Evolutionary conservation across 2,113 vertebrate genomes (phyloP).

Genomic region (Corythoichthys haematopterus): DNA sequence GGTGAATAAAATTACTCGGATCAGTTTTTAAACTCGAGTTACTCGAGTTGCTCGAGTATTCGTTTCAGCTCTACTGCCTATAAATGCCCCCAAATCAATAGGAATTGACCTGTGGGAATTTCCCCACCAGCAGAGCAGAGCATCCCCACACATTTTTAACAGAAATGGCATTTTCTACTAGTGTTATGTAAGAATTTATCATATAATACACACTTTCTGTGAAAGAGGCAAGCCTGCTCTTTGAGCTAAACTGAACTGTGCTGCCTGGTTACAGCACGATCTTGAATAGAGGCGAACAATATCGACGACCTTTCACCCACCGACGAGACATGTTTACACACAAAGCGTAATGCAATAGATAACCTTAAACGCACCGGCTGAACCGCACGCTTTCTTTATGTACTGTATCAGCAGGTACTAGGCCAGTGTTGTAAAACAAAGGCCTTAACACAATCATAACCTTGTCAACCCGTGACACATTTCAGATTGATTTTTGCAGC

Average conservation of each 20-base stretch:
- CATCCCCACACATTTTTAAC: too few species aligned
- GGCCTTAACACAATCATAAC: slow-evolving; percentile 17
- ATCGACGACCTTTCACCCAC: background rate
- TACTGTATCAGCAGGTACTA: background rate
- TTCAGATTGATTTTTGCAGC: slow-evolving; percentile 16
- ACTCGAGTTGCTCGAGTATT: too few species aligned
- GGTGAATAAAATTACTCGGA: too few species aligned
- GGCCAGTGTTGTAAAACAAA: slow-evolving; percentile 10
- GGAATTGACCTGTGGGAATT: too few species aligned
- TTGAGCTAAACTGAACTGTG: background rate
- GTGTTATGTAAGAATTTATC: too few species aligned
- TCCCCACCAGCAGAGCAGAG: too few species aligned
- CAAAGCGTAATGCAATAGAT: background rate
- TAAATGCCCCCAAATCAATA: too few species aligned
- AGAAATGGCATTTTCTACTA: too few species aligned
- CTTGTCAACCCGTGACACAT: slow-evolving; percentile 10
- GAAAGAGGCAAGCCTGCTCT: too few species aligned
- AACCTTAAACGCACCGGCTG: background rate
- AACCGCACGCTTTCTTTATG: background rate
- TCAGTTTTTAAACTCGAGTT: too few species aligned
- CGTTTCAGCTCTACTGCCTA: too few species aligned
- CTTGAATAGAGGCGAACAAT: background rate
- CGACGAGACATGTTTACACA: background rate
- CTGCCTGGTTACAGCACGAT: background rate
- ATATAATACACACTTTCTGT: too few species aligned